Percentiles rank a stretch among this genome's conserved stretches.
These are phyloP conservation scores for Ischnura elegans DNA, from an alignment of 2,888 invertebrate species.

Conservation along the genomic window DNA sequence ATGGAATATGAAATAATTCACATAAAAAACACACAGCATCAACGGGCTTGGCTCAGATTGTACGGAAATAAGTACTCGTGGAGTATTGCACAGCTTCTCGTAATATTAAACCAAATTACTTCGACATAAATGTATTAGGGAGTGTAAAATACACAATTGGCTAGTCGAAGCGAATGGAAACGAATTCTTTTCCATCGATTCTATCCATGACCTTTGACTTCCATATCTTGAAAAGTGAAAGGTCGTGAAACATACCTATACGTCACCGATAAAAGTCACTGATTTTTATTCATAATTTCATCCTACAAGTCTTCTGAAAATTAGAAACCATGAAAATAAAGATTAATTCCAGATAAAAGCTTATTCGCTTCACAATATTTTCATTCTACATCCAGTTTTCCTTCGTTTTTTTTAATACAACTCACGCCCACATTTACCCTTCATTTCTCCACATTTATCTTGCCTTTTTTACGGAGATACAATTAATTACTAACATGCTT, in stretches of 20 bases:
- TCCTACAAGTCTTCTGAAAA: neutral
- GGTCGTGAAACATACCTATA: neutral
- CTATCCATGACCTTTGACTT: neutral
- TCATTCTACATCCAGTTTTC: neutral
- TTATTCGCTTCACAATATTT: neutral
- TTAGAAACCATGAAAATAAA: neutral
- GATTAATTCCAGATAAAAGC: neutral
- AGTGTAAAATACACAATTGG: neutral
- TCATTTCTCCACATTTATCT: neutral
- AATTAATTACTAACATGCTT: constrained; percentile 4
- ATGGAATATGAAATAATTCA: no score
- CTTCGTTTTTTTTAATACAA: neutral
- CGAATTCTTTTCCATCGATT: neutral
- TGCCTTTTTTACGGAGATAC: neutral
- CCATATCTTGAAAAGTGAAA: neutral
- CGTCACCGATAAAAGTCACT: neutral
- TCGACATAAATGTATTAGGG: no score
- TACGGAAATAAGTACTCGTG: no score
- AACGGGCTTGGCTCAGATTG: no score
- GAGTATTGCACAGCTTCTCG: no score
- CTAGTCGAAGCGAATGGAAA: neutral
- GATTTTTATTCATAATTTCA: neutral
- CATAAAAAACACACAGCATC: no score
- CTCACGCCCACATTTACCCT: constrained; percentile 30
- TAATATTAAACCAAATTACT: no score